Conservation (phyloP, 1,140 invertebrate species). For the Cotesia chilonis region DNA sequence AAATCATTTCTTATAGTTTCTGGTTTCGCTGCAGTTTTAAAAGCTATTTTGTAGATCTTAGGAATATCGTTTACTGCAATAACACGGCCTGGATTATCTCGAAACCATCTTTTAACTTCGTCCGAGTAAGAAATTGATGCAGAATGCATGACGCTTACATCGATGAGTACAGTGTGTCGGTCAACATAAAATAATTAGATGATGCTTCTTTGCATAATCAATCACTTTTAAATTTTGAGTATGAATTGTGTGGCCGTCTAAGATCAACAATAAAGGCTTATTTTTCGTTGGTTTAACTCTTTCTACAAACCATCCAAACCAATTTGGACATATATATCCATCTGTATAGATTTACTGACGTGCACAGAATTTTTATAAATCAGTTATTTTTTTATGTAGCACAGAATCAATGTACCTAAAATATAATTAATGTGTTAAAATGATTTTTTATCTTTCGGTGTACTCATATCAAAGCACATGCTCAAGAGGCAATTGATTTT, state of each 20-base stretch:
- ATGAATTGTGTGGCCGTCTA: constrained; percentile 50
- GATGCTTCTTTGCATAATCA: constrained; percentile 35
- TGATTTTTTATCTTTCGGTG: no score
- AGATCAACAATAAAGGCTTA: constrained; percentile 48
- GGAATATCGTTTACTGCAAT: neutral
- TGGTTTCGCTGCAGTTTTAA: neutral
- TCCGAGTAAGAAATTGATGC: constrained; percentile 28
- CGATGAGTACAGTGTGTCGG: constrained; percentile 39
- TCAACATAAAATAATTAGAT: constrained; percentile 19
- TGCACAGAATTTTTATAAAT: no score
- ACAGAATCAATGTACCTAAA: no score
- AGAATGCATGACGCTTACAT: constrained; percentile 57
- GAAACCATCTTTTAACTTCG: neutral
- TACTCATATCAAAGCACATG: no score
- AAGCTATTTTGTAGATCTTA: neutral
- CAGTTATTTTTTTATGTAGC: no score
- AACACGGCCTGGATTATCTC: neutral
- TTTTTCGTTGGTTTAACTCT: constrained; percentile 44
- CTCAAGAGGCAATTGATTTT: no score
- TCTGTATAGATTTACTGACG: no score
- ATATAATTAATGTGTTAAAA: no score
- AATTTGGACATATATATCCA: neutral
- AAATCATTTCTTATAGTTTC: neutral
- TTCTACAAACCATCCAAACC: constrained; percentile 49
- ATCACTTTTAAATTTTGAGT: constrained; percentile 31